Conservation (phyloP, 2,888 invertebrate species). For the Nemurella pictetii region DNA sequence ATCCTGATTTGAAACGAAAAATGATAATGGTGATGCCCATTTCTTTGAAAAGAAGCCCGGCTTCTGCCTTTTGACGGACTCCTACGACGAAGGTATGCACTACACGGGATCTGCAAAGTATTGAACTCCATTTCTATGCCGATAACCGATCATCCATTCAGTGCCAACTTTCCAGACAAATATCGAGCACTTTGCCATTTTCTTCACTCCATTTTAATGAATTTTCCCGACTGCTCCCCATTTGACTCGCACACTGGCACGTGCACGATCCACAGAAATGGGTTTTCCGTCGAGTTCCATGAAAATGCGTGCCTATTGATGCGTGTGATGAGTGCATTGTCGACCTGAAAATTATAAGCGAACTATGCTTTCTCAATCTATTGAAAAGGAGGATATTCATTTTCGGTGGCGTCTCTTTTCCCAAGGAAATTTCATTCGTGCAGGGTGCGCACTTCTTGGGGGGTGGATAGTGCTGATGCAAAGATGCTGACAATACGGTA, state of each 20-base stretch:
- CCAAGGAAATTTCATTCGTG: not conserved
- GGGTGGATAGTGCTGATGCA: not conserved
- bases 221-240: not conserved
- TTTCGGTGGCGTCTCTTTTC: not conserved
- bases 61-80: too few species aligned
- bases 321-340: not conserved
- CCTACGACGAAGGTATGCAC: too few species aligned
- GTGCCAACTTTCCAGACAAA: not conserved
- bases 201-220: not conserved
- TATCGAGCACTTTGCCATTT: not conserved
- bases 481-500: not conserved
- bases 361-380: not conserved
- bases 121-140: not conserved
- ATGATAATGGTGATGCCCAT: too few species aligned
- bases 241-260: not conserved
- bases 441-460: not conserved
- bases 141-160: not conserved
- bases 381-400: not conserved
- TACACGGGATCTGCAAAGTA: too few species aligned
- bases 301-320: not conserved
- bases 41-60: too few species aligned
- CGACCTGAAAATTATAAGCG: not conserved
- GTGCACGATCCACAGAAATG: not conserved
- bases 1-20: too few species aligned
- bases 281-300: not conserved